Evolutionary conservation across 2,888 invertebrate genomes (phyloP).

Genomic region (Entomobrya proxima): DNA sequence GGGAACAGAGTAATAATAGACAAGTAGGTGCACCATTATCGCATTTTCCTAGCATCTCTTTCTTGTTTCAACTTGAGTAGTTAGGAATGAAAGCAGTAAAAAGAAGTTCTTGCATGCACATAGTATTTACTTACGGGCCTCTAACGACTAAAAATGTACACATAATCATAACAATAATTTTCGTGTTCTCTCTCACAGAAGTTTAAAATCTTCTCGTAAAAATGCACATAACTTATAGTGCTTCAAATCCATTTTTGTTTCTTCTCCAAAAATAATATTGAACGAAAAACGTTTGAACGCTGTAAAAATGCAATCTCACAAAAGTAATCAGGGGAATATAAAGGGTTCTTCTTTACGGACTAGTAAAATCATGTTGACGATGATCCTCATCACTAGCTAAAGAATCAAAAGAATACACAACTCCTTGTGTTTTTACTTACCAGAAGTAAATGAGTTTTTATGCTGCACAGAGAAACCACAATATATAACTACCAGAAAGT

Average conservation of each 20-base stretch:
- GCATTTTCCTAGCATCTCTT: background rate
- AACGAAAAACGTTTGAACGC: background rate
- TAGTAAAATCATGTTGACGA: slow-evolving; percentile 12
- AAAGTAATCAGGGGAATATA: background rate
- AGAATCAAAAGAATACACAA: background rate
- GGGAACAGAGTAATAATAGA: slow-evolving; percentile 31
- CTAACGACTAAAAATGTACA: background rate
- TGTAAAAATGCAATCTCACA: slow-evolving; percentile 1
- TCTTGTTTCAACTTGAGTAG: slow-evolving; percentile 9
- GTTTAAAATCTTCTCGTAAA: slow-evolving; percentile 1
- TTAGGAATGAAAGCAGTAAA: background rate
- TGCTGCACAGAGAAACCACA: slow-evolving; percentile 55
- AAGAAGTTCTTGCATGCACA: background rate
- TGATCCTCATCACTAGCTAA: background rate
- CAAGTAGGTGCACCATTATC: background rate
- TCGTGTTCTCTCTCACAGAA: slow-evolving; percentile 16
- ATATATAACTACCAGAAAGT: slow-evolving; percentile 6
- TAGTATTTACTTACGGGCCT: background rate
- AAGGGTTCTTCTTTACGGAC: background rate
- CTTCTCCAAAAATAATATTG: background rate
- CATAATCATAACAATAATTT: background rate
- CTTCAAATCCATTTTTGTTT: background rate
- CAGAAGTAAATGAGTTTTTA: slow-evolving; percentile 47
- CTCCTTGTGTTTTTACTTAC: background rate
- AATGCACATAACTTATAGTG: slow-evolving; percentile 18